These are phyloP conservation scores for Mythimna ferrago DNA, from an alignment of 2,888 invertebrate genomes.

Conservation along the genomic window DNA sequence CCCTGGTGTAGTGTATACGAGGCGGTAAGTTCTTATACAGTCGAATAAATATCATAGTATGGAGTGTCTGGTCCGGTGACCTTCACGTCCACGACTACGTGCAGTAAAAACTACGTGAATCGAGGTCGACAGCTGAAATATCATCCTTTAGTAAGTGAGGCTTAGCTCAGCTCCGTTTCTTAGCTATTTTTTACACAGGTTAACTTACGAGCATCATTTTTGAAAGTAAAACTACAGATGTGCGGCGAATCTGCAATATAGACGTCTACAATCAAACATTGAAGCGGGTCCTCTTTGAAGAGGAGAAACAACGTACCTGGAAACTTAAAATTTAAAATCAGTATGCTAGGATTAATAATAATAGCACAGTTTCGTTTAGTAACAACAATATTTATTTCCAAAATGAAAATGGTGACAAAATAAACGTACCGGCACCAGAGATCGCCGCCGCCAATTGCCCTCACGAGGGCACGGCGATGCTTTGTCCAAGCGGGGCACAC, in stretches of 20 bases:
- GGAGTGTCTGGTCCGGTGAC: constrained; percentile 38
- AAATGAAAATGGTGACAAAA: too few species aligned
- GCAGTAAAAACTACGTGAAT: constrained; percentile 51
- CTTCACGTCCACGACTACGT: constrained; percentile 36
- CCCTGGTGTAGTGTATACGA: background rate
- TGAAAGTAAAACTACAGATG: background rate
- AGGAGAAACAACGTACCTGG: too few species aligned
- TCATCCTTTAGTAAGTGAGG: constrained; percentile 20
- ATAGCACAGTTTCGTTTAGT: too few species aligned
- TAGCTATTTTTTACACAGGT: background rate
- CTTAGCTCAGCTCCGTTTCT: constrained; percentile 12
- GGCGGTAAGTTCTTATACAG: constrained; percentile 23
- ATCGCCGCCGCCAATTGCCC: too few species aligned
- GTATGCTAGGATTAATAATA: too few species aligned
- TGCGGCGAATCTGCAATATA: background rate
- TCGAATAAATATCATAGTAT: constrained; percentile 36
- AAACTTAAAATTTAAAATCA: too few species aligned
- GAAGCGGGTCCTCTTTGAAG: background rate
- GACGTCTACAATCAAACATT: background rate
- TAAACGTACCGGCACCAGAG: too few species aligned
- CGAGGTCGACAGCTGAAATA: constrained; percentile 50
- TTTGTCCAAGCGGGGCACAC: too few species aligned
- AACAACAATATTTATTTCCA: too few species aligned
- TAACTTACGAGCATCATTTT: background rate
- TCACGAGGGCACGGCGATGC: too few species aligned